Conservation (phyloP, 1,140 invertebrate genomes). For the Helicoverpa armigera region DNA sequence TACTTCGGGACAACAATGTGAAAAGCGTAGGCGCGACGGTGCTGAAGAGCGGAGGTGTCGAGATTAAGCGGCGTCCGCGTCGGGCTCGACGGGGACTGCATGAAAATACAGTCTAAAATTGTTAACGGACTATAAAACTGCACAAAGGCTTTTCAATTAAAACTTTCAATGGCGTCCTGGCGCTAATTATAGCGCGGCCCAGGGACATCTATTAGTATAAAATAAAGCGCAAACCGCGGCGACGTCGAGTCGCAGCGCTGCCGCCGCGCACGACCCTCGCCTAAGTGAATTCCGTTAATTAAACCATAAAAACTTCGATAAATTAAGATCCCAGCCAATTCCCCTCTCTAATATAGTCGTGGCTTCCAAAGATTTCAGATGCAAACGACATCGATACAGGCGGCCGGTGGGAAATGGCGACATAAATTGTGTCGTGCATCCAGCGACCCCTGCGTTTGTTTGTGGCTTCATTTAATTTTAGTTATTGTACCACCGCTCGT, state of each 20-base stretch:
- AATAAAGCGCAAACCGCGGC: conserved; percentile 80
- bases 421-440: conserved; percentile 71
- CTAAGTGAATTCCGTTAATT: conserved; percentile 88
- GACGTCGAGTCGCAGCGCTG: conserved; percentile 61
- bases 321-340: conserved; percentile 87
- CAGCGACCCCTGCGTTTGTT: conserved; percentile 71
- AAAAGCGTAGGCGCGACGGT: neutral
- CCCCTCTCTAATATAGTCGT: conserved; percentile 84
- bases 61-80: conserved; percentile 57
- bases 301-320: conserved; percentile 88
- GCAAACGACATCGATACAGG: conserved; percentile 82
- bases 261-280: conserved; percentile 63
- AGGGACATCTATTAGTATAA: conserved; percentile 82
- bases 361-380: conserved; percentile 82
- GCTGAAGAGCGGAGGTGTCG: conserved; percentile 56
- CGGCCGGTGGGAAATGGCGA: conserved; percentile 65
- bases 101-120: conserved; percentile 75
- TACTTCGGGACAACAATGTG: neutral
- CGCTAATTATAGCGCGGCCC: conserved; percentile 78
- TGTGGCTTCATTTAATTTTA: conserved; percentile 77
- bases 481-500: conserved; percentile 63
- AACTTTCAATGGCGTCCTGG: conserved; percentile 81
- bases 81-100: conserved; percentile 46
- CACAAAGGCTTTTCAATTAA: conserved; percentile 85
- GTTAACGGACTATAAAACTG: conserved; percentile 82